Percentiles rank a stretch among this genome's conserved stretches.
Conservation (phyloP, 1,140 invertebrate species). For the Drosophila auraria region DNA sequence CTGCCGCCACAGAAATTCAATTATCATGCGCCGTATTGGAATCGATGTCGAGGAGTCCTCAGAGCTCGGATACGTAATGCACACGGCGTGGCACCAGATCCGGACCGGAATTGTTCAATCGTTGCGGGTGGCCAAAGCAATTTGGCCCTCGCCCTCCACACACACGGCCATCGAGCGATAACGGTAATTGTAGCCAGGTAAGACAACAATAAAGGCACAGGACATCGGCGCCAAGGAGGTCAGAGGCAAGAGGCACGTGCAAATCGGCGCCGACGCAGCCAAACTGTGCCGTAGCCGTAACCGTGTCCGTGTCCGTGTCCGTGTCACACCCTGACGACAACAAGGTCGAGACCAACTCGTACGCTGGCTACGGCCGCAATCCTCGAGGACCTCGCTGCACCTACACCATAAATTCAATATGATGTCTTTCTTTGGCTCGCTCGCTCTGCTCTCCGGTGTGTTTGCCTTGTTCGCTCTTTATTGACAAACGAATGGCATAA, state of each 20-base stretch:
- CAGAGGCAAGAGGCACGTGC: conserved; percentile 33
- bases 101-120: conserved; percentile 35
- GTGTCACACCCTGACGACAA: conserved; percentile 42
- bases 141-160: conserved; percentile 30
- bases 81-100: conserved; percentile 8
- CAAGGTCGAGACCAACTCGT: conserved; percentile 9
- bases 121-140: conserved; percentile 56
- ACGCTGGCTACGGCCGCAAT: conserved; percentile 2
- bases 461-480: conserved; percentile 45
- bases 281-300: conserved; percentile 29
- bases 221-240: conserved; percentile 5
- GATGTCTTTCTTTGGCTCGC: conserved; percentile 40
- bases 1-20: conserved; percentile 57
- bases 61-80: conserved; percentile 8
- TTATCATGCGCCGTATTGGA: conserved; percentile 67
- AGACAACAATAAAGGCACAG: conserved; percentile 56
- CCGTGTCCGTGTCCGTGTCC: conserved; percentile 6
- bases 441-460: conserved; percentile 11
- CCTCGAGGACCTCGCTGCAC: conserved; percentile 53
- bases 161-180: conserved; percentile 34
- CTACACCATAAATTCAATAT: conserved; percentile 64
- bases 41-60: conserved; percentile 16
- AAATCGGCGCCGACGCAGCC: conserved; percentile 38
- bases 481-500: conserved; percentile 53
- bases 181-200: conserved; percentile 74